Evolutionary conservation across 2,113 vertebrate genomes (phyloP).

Genomic region (Actinemys pallida): DNA sequence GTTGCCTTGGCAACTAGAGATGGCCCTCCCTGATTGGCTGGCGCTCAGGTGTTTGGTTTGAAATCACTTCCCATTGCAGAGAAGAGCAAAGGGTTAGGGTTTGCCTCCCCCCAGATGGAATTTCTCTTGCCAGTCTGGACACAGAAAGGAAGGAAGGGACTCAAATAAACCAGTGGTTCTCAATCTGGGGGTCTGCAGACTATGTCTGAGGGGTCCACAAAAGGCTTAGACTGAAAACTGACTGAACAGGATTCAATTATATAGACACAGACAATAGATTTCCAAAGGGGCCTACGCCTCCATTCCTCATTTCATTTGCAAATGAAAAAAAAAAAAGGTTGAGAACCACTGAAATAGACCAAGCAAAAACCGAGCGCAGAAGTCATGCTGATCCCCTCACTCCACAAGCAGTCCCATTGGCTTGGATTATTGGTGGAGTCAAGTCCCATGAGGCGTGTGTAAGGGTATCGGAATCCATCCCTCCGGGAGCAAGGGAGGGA

Average conservation of each 20-base stretch:
- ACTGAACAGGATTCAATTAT: neutral
- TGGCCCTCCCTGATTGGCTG: neutral
- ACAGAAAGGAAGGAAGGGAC: neutral
- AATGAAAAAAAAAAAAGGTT: neutral
- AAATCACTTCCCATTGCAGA: neutral
- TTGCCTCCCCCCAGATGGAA: neutral
- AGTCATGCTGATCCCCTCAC: neutral
- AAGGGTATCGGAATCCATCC: neutral
- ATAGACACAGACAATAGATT: neutral
- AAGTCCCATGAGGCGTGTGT: neutral
- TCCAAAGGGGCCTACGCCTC: neutral
- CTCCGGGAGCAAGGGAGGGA: neutral
- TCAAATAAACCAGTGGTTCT: neutral
- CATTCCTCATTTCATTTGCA: too few species aligned
- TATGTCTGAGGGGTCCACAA: accelerated
- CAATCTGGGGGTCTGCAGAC: neutral
- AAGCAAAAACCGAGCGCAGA: neutral
- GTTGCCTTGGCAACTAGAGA: slow-evolving; percentile 46
- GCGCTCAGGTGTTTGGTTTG: neutral
- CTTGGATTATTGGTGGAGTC: neutral
- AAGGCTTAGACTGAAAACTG: neutral
- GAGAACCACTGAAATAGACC: neutral
- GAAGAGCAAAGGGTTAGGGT: neutral
- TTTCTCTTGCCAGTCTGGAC: neutral
- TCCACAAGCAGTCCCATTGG: neutral